phyloP scores from a whole-genome alignment of 2,888 invertebrate genomes.

The Aquatica leii region DNA sequence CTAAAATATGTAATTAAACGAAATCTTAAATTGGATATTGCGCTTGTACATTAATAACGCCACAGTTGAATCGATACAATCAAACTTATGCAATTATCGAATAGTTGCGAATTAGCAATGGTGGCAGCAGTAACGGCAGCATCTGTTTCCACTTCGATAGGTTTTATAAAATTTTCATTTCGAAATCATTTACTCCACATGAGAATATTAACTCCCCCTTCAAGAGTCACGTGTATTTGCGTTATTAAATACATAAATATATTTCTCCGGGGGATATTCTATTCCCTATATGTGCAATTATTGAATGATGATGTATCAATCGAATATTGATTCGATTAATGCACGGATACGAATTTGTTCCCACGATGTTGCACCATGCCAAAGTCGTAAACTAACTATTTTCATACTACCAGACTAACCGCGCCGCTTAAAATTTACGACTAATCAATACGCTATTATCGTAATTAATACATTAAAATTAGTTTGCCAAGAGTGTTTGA shows the following conservation, averaged over 20 bases:
- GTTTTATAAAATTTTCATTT: slow-evolving; percentile 12
- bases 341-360: slow-evolving; percentile 1
- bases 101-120: not conserved
- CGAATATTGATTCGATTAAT: slow-evolving; percentile 43
- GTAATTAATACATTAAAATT: too few relatives aligned
- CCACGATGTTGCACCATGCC: slow-evolving; percentile 1
- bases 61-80: slow-evolving; percentile 1
- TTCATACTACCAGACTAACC: not conserved
- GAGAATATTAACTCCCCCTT: slow-evolving; percentile 32
- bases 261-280: slow-evolving; percentile 33
- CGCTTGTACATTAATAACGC: too few relatives aligned
- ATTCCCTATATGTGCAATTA: slow-evolving; percentile 39
- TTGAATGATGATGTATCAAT: slow-evolving; percentile 40
- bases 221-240: slow-evolving; percentile 35
- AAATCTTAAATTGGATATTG: too few relatives aligned
- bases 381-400: not conserved
- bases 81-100: not conserved
- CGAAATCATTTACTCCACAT: slow-evolving; percentile 24
- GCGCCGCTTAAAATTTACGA: not conserved
- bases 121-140: not conserved
- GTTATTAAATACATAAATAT: slow-evolving; percentile 41
- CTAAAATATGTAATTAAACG: slow-evolving; percentile 35
- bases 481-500: too few relatives aligned
- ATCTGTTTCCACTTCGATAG: slow-evolving; percentile 2
- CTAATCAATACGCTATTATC: slow-evolving; percentile 11